Evolutionary conservation across 2,888 invertebrate species (phyloP), one percentile per base, ranked within the genome.

Genomic region (Volucella inanis): DNA sequence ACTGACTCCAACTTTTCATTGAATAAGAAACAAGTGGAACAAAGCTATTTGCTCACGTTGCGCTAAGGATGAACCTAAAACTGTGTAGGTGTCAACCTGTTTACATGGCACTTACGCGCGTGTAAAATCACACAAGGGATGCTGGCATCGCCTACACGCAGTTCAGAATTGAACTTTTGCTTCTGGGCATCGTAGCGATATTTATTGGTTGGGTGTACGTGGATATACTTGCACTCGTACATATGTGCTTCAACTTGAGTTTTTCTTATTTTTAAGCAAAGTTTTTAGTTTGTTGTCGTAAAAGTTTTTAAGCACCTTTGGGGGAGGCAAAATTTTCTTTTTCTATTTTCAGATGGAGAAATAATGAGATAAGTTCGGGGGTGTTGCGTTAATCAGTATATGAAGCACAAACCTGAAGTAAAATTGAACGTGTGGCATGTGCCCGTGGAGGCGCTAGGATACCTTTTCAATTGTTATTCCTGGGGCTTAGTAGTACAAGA

Each of bases 51-150:
- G 6, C 6, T 31, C 6, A 31, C 31, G 45, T 57, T 57, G 54
- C 15, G 39, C 14, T 22, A 43, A 39, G 54, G 22, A 67, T 41
- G 52, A 65, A 65, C 41, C 49, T 62, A n/a, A 49, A 11, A 15
- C 1, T 0, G 38, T 45, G 50, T 39, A 50, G 11, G 39, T 39
- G 41, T 67, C 52, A 67, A 43, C 43, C 52, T 54, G 39, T 65
- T 65, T 65, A n/a, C 52, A 41, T 65, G 52, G 65, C 52, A 22
- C 52, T 65, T 52, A 10, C 52, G 52, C 41, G 50, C 52, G 41
- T 22, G 65, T 22, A 31, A 49, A 39, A 39, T 18, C 39, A 50
- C 50, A 41, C 65, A n/a, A 38, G n/a, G 14, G 50, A 41, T 12
- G 50, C 52, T 64, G 47, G 14, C 10, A 57, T 14, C 57, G 6